Conservation (phyloP, 1,140 invertebrate genomes). For the Bombus superbus region DNA sequence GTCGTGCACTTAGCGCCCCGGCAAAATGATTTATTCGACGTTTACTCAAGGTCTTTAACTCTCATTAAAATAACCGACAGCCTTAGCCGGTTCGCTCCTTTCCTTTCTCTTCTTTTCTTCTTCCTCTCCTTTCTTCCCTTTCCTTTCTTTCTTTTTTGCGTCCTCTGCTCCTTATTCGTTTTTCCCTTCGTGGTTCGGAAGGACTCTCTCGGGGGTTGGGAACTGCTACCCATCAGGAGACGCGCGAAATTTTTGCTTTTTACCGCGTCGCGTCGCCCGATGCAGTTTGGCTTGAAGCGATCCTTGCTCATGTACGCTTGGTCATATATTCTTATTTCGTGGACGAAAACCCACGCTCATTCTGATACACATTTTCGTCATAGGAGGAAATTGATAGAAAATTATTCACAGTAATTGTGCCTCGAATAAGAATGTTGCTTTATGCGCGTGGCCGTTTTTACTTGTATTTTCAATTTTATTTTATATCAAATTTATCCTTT, state of each 20-base stretch:
- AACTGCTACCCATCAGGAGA: slow-evolving; percentile 21
- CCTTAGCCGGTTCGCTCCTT: slow-evolving; percentile 54
- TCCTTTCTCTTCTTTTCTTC: slow-evolving; percentile 21
- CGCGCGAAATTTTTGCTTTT: slow-evolving; percentile 24
- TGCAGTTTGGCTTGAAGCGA: slow-evolving; percentile 14
- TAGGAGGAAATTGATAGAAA: too few relatives aligned
- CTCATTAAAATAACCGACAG: slow-evolving; percentile 79
- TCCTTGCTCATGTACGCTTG: background rate
- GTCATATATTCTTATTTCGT: background rate
- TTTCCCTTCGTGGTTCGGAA: slow-evolving; percentile 9
- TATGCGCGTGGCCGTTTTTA: background rate
- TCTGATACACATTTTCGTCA: too few relatives aligned
- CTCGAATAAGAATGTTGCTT: background rate
- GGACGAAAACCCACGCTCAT: too few relatives aligned
- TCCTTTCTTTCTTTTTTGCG: background rate
- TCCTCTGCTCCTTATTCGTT: background rate
- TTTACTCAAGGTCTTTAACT: slow-evolving; percentile 78
- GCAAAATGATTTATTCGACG: slow-evolving; percentile 80
- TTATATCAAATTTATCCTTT: too few relatives aligned
- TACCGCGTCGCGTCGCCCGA: too few relatives aligned
- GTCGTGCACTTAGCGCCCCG: slow-evolving; percentile 65
- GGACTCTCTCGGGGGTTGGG: slow-evolving; percentile 16
- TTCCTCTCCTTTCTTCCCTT: background rate
- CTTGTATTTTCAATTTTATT: background rate
- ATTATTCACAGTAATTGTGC: background rate